These are phyloP conservation scores for Plotosus lineatus DNA, from an alignment of 2,113 vertebrate species.

Conservation along the genomic window DNA sequence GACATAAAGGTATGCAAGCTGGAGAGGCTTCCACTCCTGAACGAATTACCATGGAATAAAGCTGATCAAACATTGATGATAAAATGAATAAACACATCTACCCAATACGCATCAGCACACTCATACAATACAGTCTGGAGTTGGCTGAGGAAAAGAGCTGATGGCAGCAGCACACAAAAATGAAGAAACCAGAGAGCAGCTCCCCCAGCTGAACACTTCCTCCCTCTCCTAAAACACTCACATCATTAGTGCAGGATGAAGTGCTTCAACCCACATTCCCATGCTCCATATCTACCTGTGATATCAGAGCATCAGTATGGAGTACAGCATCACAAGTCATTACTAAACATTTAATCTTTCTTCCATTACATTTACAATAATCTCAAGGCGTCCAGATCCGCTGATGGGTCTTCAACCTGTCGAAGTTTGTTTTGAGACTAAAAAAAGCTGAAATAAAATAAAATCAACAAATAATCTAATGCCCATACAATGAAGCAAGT, in stretches of 20 bases:
- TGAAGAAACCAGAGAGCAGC: background rate
- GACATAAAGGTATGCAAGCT: background rate
- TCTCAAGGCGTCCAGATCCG: background rate
- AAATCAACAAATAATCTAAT: background rate
- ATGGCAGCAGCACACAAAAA: background rate
- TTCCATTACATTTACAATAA: background rate
- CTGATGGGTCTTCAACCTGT: background rate
- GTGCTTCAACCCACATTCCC: background rate
- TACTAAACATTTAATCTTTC: background rate
- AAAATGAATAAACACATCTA: too few species aligned
- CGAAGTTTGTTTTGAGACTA: background rate
- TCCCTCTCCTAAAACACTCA: background rate
- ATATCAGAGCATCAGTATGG: background rate
- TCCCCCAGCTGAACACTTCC: background rate
- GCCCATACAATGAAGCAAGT: background rate
- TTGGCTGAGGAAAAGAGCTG: background rate
- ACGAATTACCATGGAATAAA: background rate
- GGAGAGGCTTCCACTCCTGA: background rate
- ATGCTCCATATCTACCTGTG: background rate
- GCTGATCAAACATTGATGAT: background rate
- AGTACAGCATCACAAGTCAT: background rate
- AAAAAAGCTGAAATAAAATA: background rate
- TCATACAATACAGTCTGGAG: background rate
- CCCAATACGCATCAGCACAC: background rate
- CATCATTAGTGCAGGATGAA: background rate